phyloP scores from a whole-genome alignment of 2,888 invertebrate species.

The Eurois occulta region DNA sequence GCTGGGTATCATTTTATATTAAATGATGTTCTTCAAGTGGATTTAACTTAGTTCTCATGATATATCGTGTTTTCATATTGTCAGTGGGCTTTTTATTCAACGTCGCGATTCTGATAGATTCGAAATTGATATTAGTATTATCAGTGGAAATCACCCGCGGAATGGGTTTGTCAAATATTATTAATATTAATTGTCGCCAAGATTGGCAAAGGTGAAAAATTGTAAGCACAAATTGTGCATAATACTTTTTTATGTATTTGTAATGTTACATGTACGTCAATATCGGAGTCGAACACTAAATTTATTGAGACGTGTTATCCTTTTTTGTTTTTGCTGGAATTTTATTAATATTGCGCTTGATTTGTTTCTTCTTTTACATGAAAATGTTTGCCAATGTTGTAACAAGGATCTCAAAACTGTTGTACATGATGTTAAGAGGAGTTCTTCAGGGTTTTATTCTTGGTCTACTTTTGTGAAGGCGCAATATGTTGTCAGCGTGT shows the following conservation, averaged over 20 bases:
- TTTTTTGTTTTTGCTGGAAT: conserved; percentile 8
- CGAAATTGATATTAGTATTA: conserved; percentile 88
- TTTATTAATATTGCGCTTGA: conserved; percentile 7
- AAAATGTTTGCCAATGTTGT: conserved; percentile 42
- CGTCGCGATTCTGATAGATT: conserved; percentile 87
- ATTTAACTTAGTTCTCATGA: conserved; percentile 60
- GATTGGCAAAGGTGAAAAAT: conserved; percentile 75
- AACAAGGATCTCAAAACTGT: conserved; percentile 29
- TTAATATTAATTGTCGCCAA: conserved; percentile 73
- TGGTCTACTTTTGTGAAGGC: conserved; percentile 30
- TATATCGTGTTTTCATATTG: conserved; percentile 50
- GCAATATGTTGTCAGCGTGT: conserved; percentile 26
- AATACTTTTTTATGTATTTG: conserved; percentile 77
- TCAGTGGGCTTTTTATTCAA: conserved; percentile 48
- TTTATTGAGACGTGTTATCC: conserved; percentile 17
- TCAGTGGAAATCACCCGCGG: conserved; percentile 75
- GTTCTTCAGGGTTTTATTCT: conserved; percentile 40
- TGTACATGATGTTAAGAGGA: conserved; percentile 25
- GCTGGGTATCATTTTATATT: conserved; percentile 60
- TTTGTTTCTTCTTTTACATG: conserved; percentile 35
- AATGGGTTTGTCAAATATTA: conserved; percentile 76
- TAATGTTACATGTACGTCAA: conserved; percentile 81
- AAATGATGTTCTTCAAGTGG: conserved; percentile 62
- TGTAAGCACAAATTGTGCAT: conserved; percentile 86
- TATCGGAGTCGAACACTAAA: conserved; percentile 19